Base-by-base conservation (phyloP, 1,140 invertebrate species). In the Antheraea pernyi region DNA sequence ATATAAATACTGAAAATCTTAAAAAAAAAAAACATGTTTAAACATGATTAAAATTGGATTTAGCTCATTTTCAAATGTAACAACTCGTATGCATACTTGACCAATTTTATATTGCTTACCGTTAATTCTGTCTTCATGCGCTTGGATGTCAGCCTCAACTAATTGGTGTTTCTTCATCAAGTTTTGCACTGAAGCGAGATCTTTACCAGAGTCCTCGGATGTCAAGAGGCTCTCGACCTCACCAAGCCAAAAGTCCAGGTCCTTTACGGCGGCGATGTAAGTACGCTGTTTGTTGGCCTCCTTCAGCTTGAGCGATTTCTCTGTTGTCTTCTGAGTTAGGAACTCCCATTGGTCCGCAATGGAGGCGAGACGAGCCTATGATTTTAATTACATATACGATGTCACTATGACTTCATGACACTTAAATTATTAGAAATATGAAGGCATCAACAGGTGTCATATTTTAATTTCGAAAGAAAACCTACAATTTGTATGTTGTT, bases 241-340 rank as follows among this genome's bases (percentile, higher is more conserved):
- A 74, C 98, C 99, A 37, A 99, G 95, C 99, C 99, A 99, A 93
- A 99, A 99, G 93, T 99, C 99, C 73, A 99, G 95, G 94, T 99
- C 99, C 91, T 99, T 99, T 42, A 99, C 98, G 42, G 98, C 99
- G 71, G 99, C 99, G 92, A 99, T 99, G 93, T 99, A 99, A 0
- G 98, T 99, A 65, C 99, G 95, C 89, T 99, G 99, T 85, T 99
- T 98, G 88, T 99, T 99, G 6, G 99, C 99, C 91, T 99, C 99
- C 88, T 99, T 99, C 73, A 99, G 93, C 92, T 99, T 99, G 81
- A 99, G 94, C 16, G 97, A 98, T 92, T 99, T 99, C 89, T 99
- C 99, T 0, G 97, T 98, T 0, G 98, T 99, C 92, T 99, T 99
- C 81, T 98, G 97, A 0, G 99, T 99, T 3, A 99, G 94, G 89